Evolutionary conservation across 2,888 invertebrate species (phyloP).

Genomic region (Muschampia plurimacula): DNA sequence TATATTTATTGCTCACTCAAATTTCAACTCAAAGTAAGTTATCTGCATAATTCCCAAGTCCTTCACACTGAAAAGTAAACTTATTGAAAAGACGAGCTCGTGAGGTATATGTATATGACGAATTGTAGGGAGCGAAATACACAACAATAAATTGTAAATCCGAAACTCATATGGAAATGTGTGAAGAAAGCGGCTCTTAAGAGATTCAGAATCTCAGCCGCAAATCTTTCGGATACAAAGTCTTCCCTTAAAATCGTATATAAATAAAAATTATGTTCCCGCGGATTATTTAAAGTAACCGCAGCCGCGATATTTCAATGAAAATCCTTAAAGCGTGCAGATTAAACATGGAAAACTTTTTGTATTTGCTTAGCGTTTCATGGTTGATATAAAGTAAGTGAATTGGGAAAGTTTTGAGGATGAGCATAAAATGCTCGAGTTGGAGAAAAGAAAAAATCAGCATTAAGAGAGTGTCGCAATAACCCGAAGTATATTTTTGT

Average conservation of each 20-base stretch:
- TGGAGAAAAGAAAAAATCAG: slow-evolving; percentile 71
- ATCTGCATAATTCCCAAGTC: slow-evolving; percentile 36
- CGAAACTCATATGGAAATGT: slow-evolving; percentile 45
- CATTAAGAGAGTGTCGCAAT: slow-evolving; percentile 77
- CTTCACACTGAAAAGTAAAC: slow-evolving; percentile 14
- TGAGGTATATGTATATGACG: slow-evolving; percentile 13
- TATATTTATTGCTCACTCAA: slow-evolving; percentile 61
- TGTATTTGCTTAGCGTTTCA: slow-evolving; percentile 83
- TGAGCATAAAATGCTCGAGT: slow-evolving; percentile 81
- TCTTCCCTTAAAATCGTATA: slow-evolving; percentile 55
- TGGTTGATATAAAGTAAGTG: slow-evolving; percentile 80
- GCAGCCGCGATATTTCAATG: slow-evolving; percentile 76
- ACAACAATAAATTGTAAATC: slow-evolving; percentile 40
- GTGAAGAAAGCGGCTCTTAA: slow-evolving; percentile 42
- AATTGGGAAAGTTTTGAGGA: slow-evolving; percentile 84
- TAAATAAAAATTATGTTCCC: slow-evolving; percentile 65
- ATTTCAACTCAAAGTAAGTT: slow-evolving; percentile 39
- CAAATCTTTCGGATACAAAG: slow-evolving; percentile 45
- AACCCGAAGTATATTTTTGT: slow-evolving; percentile 74
- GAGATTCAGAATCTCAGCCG: slow-evolving; percentile 49
- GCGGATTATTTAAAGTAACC: slow-evolving; percentile 79
- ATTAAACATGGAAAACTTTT: slow-evolving; percentile 83
- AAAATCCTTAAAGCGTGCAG: slow-evolving; percentile 80
- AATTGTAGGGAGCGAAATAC: slow-evolving; percentile 20
- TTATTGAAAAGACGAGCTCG: slow-evolving; percentile 23